Base-by-base conservation (phyloP, 2,797 vertebrate species). In the Argentina silus region DNA sequence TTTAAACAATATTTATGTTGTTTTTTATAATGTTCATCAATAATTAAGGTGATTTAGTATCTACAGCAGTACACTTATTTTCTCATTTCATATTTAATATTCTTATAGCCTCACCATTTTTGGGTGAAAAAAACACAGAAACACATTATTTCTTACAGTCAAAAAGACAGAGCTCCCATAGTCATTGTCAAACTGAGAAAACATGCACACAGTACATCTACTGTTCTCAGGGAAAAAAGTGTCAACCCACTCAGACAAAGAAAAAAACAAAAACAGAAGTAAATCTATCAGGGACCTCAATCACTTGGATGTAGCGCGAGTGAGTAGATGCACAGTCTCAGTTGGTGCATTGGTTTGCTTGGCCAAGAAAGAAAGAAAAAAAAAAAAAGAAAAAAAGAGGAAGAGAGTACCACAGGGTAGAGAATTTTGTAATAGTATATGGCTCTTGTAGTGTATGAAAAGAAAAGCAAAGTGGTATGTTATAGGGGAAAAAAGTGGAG, bases 1-100 rank as follows among this genome's bases (percentile, higher is more conserved):
- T 55, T 77, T 72, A 72, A 68, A 60, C 27, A 19, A 61, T 55
- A 72, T 51, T 63, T 72, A 68, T 67, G 47, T 66, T 67, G 51
- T 67, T 11, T 50, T 27, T 71, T 51, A 53, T 17, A 64, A 72
- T 3, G 36, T 53, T 43, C 48, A 21, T 66, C n/a, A 21, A 44
- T 61, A 17, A 11, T 64, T 36, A 36, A 1, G 27, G 27, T 36
- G 27, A 36, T 51, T 59, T 59, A 59, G 21, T 59, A 21, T 10
- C 17, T 57, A 12, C 15, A 19, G 23, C 19, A 17, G 55, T 19
- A 57, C 55, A 19, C 17, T 57, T 17, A 19, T 10, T 59, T 27
- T 21, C 5, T 21, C 9, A 59, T 59, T 27, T 59, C 56, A 21
- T 15, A 51, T 51, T 7, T 51, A 51, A 7, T 10, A 19, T 19